Base-by-base conservation (phyloP, 1,140 invertebrate genomes). In the Drosophila pandora region DNA sequence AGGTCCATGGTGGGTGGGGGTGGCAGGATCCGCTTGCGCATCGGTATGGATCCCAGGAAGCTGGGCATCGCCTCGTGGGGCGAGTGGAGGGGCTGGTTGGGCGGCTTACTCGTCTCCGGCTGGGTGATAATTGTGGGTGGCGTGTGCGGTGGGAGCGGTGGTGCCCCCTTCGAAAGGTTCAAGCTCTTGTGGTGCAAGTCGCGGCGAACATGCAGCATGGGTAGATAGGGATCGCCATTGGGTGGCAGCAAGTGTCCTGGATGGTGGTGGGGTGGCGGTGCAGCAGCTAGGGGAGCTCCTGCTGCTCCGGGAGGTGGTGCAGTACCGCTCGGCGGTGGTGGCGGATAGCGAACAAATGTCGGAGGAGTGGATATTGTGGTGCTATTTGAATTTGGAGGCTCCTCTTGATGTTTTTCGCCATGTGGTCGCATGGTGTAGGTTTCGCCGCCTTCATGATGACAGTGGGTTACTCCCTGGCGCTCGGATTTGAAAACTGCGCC, bases 191-290 rank as follows among this genome's bases (percentile, higher is more conserved):
- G 94, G 60, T 95, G 93, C 22, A 96, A 91, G 76, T 96, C 95
- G 85, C 95, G 92, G 34, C 95, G 93, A 22, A 96, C 96, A 76
- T 96, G 95, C 25, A 96, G 79, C 65, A 95, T 94, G 1, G 94
- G 94, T 63, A 94, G 90, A 50, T 93, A 92, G 12, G 92, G 92
- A 49, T 92, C 79, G 12, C 81, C 79, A 8, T 80, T 69, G 6
- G 79, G 49, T 7, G 90, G 59, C 8, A 87, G 49, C 22, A 88
- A 37, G 53, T 83, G 76, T 21, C 41, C 49, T 13, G 55, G 58
- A 13, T 30, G 70, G 2, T 34, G 39, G 13, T 53, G 43, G 23
- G 41, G 53, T 39, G 60, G 60, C 23, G 60, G 41, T 9, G 43
- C 43, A 3, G 43, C 21, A 23, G 21, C 21, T 21, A 21, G 0